Conservation (phyloP, 2,113 vertebrate genomes). For the Sylvietta virens region DNA sequence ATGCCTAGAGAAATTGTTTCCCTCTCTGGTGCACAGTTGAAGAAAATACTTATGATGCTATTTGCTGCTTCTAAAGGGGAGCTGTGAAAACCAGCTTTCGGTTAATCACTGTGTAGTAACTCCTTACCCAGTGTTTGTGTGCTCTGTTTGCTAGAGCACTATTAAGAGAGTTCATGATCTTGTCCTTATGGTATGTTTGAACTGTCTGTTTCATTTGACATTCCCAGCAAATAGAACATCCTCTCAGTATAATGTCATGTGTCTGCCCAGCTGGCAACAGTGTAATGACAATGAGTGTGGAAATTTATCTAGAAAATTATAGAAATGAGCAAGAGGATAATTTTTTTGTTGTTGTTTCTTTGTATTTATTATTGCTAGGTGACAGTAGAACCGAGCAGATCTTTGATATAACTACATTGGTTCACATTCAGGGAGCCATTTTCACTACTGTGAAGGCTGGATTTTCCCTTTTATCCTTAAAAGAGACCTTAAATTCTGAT, state of each 20-base stretch:
- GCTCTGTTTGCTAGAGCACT: slow-evolving; percentile 12
- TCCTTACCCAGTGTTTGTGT: neutral
- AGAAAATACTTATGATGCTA: neutral
- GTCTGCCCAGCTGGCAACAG: neutral
- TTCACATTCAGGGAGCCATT: slow-evolving; percentile 4
- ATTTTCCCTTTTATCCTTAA: slow-evolving; percentile 37
- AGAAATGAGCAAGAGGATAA: neutral
- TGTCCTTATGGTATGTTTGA: slow-evolving; percentile 21
- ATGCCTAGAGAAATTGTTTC: neutral
- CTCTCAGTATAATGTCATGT: neutral
- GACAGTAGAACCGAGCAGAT: neutral
- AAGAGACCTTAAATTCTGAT: slow-evolving; percentile 45
- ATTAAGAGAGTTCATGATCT: slow-evolving; percentile 43
- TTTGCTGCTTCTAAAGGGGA: neutral
- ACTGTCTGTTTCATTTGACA: slow-evolving; percentile 6
- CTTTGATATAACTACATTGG: neutral
- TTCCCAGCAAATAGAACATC: neutral
- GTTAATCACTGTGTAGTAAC: neutral
- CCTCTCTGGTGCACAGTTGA: neutral
- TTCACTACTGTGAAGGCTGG: neutral
- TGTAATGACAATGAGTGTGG: neutral
- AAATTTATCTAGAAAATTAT: neutral
- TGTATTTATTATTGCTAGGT: neutral
- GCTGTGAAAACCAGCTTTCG: neutral
- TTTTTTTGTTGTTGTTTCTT: neutral